Conservation (phyloP, 2,888 invertebrate genomes). For the Sialis fuliginosa region DNA sequence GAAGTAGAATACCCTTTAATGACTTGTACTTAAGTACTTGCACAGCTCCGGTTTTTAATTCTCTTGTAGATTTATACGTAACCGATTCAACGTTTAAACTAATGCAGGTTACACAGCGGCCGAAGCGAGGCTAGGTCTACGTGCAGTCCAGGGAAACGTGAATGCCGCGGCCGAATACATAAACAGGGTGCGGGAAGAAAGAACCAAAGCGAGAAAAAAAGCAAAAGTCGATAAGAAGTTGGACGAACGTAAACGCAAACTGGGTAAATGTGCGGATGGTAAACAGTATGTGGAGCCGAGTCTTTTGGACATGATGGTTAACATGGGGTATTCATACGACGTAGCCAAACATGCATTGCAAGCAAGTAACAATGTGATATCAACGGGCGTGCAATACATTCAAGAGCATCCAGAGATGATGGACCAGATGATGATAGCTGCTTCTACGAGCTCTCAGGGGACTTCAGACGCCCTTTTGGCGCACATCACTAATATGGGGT, state of each 20-base stretch:
- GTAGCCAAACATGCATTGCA: conserved; percentile 42
- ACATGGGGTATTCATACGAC: conserved; percentile 50
- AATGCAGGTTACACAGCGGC: conserved; percentile 39
- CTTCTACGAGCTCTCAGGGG: conserved; percentile 22
- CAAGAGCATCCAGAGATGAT: conserved; percentile 41
- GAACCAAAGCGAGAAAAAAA: conserved; percentile 29
- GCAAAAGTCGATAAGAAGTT: conserved; percentile 30
- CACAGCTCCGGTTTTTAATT: no score
- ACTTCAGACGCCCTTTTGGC: conserved; percentile 22
- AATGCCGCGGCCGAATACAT: conserved; percentile 47
- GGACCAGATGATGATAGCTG: conserved; percentile 23
- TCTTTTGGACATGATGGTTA: conserved; percentile 33
- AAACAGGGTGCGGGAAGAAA: conserved; percentile 31
- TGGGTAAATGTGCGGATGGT: conserved; percentile 43
- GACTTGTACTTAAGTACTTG: no score
- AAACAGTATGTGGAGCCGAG: conserved; percentile 30
- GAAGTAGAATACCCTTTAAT: no score
- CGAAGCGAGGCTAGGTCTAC: conserved; percentile 53
- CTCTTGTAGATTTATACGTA: no score
- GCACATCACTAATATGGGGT: conserved; percentile 39
- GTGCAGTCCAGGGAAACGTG: conserved; percentile 37
- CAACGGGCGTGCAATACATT: conserved; percentile 42
- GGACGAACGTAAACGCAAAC: conserved; percentile 26
- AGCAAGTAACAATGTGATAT: conserved; percentile 49
- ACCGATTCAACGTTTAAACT: no score